These are phyloP conservation scores for Eilema depressum DNA, from an alignment of 2,888 invertebrate genomes.

Conservation along the genomic window DNA sequence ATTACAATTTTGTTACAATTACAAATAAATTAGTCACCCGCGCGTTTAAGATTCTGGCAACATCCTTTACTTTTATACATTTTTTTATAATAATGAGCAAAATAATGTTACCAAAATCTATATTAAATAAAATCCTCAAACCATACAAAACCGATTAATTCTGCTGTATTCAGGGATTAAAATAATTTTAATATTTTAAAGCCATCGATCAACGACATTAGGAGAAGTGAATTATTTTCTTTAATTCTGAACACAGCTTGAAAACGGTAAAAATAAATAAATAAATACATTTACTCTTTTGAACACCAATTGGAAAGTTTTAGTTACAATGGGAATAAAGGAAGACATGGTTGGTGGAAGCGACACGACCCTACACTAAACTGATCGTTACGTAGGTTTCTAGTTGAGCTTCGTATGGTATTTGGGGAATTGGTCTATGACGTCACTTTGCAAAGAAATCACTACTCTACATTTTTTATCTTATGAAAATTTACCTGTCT, in stretches of 20 bases:
- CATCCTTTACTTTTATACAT: background rate
- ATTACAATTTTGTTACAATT: slow-evolving; percentile 29
- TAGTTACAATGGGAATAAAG: slow-evolving; percentile 44
- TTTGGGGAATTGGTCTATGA: slow-evolving; percentile 7
- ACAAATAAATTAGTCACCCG: slow-evolving; percentile 36
- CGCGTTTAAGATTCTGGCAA: slow-evolving; percentile 22
- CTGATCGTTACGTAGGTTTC: slow-evolving; percentile 17
- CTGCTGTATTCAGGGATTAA: background rate
- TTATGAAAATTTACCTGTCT: background rate
- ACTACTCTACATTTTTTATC: too few species aligned
- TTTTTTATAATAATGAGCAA: background rate
- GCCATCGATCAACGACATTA: background rate
- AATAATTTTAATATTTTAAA: background rate
- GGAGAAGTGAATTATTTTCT: background rate
- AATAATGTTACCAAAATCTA: slow-evolving; percentile 17
- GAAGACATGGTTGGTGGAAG: slow-evolving; percentile 57
- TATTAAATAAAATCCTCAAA: slow-evolving; percentile 12
- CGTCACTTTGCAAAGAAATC: background rate
- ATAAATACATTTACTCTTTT: slow-evolving; percentile 41
- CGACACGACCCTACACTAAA: slow-evolving; percentile 30
- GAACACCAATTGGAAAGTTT: slow-evolving; percentile 52
- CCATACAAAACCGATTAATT: slow-evolving; percentile 13
- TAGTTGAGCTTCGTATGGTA: slow-evolving; percentile 12
- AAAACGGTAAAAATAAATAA: slow-evolving; percentile 39
- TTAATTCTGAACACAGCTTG: slow-evolving; percentile 25